Conservation (phyloP, 2,797 vertebrate genomes). For the Poecilia velifera region DNA sequence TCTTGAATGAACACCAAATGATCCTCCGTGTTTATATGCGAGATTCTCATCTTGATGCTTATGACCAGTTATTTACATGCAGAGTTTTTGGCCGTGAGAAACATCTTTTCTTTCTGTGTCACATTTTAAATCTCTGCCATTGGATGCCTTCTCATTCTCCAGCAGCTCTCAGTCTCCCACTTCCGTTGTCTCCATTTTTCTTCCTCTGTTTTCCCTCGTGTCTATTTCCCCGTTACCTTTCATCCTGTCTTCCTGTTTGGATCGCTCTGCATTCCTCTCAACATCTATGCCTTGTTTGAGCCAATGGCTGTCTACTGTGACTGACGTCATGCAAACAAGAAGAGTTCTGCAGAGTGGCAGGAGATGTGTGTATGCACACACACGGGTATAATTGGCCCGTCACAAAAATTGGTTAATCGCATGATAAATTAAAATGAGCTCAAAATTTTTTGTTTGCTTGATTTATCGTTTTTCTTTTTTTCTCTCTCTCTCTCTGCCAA, state of each 20-base stretch:
- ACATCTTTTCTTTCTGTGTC: background rate
- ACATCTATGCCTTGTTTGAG: conserved; percentile 40
- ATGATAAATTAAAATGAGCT: no score
- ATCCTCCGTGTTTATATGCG: conserved; percentile 22
- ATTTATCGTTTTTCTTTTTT: no score
- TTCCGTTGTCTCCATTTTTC: conserved; percentile 45
- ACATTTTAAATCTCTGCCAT: conserved; percentile 9
- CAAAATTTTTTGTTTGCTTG: no score
- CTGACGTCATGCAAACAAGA: background rate
- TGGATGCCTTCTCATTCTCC: conserved; percentile 16
- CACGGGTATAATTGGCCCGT: no score
- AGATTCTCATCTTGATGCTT: conserved; percentile 17
- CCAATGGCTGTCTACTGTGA: conserved; percentile 34
- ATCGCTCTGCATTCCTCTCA: conserved; percentile 36
- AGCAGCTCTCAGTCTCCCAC: conserved; percentile 31
- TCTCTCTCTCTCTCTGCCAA: no score
- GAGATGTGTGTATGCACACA: conserved; percentile 16
- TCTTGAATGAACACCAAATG: conserved; percentile 44
- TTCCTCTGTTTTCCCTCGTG: conserved; percentile 47
- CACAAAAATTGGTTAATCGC: no score
- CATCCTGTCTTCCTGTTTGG: conserved; percentile 49
- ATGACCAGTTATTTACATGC: conserved; percentile 56
- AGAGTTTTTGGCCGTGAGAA: conserved; percentile 36
- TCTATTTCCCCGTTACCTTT: conserved; percentile 48
- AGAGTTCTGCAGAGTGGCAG: conserved; percentile 13